phyloP scores from a whole-genome alignment of 2,113 vertebrate genomes.

The Aythya baeri region DNA sequence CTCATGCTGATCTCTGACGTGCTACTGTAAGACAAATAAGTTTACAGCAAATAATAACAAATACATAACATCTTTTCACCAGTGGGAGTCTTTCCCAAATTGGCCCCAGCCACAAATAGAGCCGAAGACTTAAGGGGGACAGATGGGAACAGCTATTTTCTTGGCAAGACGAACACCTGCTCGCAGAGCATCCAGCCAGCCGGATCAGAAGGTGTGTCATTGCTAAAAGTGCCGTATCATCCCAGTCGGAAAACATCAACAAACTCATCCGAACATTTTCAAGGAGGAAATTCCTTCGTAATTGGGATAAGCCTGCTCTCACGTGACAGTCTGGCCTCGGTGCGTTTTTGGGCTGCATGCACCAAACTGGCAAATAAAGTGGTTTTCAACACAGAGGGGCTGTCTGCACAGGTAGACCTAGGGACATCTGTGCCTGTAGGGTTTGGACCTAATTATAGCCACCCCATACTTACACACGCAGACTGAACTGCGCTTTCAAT shows the following conservation, averaged over 20 bases:
- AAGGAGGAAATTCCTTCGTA: neutral
- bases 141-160: neutral
- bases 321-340: fast-evolving
- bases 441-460: neutral
- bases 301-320: neutral
- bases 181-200: neutral
- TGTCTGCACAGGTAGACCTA: neutral
- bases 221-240: neutral
- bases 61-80: neutral
- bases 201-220: neutral
- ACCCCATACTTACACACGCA: neutral
- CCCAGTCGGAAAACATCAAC: neutral
- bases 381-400: neutral
- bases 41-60: neutral
- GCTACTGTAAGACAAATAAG: neutral
- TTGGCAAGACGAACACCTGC: neutral
- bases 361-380: neutral
- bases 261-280: neutral
- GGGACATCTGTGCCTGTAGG: neutral
- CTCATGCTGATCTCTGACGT: neutral
- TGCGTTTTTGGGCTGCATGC: fast-evolving
- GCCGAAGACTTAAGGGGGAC: neutral
- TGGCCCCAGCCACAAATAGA: neutral
- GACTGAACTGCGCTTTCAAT: neutral
- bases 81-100: neutral